These are phyloP conservation scores for Sporophila hypoxantha DNA, from an alignment of 2,113 vertebrate genomes.

Conservation along the genomic window DNA sequence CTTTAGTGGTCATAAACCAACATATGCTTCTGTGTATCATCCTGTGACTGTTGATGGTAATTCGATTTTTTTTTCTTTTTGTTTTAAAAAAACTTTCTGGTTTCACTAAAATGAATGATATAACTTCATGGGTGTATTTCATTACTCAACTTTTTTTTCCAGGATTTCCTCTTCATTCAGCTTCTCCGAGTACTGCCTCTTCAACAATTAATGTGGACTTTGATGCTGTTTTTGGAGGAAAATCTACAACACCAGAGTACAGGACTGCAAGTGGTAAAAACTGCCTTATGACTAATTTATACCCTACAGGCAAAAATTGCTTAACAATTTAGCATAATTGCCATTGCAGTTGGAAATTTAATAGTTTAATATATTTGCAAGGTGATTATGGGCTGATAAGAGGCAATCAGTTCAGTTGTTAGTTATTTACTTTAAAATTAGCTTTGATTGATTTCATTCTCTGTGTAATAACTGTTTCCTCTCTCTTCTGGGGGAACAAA, in stretches of 20 bases:
- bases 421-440: not conserved
- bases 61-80: not conserved
- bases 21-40: conserved; percentile 34
- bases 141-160: not conserved
- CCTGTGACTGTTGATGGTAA: conserved; percentile 48
- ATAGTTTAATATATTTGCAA: not conserved
- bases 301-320: not conserved
- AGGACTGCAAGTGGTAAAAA: conserved; percentile 77
- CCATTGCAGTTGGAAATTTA: not conserved
- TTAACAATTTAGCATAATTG: not conserved
- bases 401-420: not conserved
- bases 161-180: conserved; percentile 70
- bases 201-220: conserved; percentile 85
- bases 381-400: not conserved
- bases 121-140: not conserved
- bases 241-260: conserved; percentile 67
- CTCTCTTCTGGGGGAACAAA: not conserved
- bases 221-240: conserved; percentile 87
- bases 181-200: conserved; percentile 61
- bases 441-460: not conserved
- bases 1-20: conserved; percentile 31
- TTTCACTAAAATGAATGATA: not conserved
- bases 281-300: not conserved
- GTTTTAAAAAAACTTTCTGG: not conserved
- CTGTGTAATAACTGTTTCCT: conserved; percentile 4